phyloP scores from a whole-genome alignment of 2,113 vertebrate genomes.

The Megaceryle torquata region DNA sequence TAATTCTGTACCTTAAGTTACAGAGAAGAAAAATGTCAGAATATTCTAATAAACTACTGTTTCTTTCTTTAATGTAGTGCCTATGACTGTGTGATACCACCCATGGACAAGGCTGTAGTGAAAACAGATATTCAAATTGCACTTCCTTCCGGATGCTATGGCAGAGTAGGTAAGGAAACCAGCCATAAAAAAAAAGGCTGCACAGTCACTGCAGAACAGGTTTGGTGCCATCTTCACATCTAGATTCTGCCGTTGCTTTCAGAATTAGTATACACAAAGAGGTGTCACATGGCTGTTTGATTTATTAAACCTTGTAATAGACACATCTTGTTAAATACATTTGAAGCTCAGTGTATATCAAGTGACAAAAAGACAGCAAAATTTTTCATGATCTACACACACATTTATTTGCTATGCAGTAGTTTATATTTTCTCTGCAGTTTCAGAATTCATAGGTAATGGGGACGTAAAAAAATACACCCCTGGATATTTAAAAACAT shows the following conservation, averaged over 20 bases:
- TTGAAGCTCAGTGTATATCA: not conserved
- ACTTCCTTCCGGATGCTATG: conserved; percentile 90
- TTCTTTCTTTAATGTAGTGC: conserved; percentile 76
- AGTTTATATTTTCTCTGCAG: not conserved
- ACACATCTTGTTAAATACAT: not conserved
- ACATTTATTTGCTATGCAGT: not conserved
- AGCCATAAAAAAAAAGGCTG: not conserved
- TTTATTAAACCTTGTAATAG: not conserved
- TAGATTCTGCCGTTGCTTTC: not conserved
- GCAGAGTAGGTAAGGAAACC: conserved; percentile 89
- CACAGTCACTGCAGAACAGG: not conserved
- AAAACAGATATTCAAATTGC: conserved; percentile 96
- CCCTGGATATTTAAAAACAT: not conserved
- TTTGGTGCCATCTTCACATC: not conserved
- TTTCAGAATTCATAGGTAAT: not conserved
- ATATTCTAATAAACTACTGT: not conserved
- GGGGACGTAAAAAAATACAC: not conserved
- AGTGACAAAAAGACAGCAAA: not conserved
- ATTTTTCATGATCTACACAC: not conserved
- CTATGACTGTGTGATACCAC: conserved; percentile 84
- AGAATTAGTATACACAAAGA: not conserved
- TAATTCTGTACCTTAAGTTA: not conserved
- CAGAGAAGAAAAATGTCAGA: not conserved
- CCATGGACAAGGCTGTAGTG: conserved; percentile 89
- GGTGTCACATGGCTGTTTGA: not conserved